Percentiles rank a stretch among this genome's conserved stretches.
Evolutionary conservation across 2,888 invertebrate genomes (phyloP).

Genomic region (Caenorhabditis sp.): DNA sequence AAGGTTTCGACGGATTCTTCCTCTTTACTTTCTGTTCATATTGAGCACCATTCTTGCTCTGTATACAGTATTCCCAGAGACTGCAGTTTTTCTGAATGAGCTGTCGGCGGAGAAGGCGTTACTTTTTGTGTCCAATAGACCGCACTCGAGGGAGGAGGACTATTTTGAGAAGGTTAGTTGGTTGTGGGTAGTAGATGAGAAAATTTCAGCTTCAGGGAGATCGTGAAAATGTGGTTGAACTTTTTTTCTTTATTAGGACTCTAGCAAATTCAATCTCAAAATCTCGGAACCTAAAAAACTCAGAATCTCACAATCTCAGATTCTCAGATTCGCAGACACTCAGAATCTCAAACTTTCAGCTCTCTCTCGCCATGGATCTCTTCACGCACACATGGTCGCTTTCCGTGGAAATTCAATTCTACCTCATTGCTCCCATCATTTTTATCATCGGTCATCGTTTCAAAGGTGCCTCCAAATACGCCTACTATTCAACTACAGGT

Average conservation of each 20-base stretch:
- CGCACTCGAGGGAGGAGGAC: slow-evolving; percentile 34
- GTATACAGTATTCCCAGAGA: slow-evolving; percentile 34
- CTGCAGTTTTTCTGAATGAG: slow-evolving; percentile 26
- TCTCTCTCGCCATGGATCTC: slow-evolving; percentile 62
- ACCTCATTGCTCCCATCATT: slow-evolving; percentile 66
- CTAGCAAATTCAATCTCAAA: too few species aligned
- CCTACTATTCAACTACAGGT: slow-evolving; percentile 14
- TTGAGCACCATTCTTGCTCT: slow-evolving; percentile 18
- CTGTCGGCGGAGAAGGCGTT: slow-evolving; percentile 36
- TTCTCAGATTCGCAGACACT: too few species aligned
- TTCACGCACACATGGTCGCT: slow-evolving; percentile 76
- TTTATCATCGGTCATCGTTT: slow-evolving; percentile 40
- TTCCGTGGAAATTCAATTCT: slow-evolving; percentile 72
- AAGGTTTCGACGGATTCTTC: slow-evolving; percentile 42
- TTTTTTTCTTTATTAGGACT: too few species aligned
- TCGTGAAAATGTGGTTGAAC: too few species aligned
- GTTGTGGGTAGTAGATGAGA: too few species aligned
- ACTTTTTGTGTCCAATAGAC: slow-evolving; percentile 47
- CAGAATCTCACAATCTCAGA: too few species aligned
- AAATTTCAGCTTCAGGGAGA: too few species aligned
- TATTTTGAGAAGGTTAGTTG: slow-evolving; percentile 46
- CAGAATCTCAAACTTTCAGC: too few species aligned
- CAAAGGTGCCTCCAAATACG: background rate
- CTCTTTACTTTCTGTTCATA: slow-evolving; percentile 36
- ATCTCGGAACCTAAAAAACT: too few species aligned